These are phyloP conservation scores for Drosophila affinis DNA, from an alignment of 2,888 invertebrate species.

Conservation along the genomic window DNA sequence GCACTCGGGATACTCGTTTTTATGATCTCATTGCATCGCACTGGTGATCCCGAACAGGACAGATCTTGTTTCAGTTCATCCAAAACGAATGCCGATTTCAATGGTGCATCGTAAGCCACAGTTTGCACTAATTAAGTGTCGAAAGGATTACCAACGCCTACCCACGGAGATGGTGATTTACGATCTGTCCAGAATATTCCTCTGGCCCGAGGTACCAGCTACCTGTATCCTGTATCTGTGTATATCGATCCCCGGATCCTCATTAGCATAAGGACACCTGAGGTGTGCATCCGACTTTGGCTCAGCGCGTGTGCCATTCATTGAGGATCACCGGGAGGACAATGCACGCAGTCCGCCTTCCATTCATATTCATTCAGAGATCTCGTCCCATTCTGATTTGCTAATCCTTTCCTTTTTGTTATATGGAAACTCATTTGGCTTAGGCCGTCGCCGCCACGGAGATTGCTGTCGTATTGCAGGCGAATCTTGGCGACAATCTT, in stretches of 20 bases:
- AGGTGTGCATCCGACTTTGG: slow-evolving; percentile 24
- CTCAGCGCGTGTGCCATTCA: slow-evolving; percentile 54
- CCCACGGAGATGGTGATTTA: slow-evolving; percentile 51
- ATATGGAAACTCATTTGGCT: slow-evolving; percentile 51
- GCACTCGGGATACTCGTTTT: neutral
- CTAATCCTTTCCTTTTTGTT: slow-evolving; percentile 37
- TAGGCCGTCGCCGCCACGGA: slow-evolving; percentile 23
- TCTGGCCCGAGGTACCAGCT: neutral
- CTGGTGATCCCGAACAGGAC: neutral
- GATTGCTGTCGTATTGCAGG: slow-evolving; percentile 61
- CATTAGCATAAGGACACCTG: slow-evolving; percentile 55
- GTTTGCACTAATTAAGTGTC: slow-evolving; percentile 65
- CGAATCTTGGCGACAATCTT: slow-evolving; percentile 58
- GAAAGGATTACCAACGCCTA: slow-evolving; percentile 68
- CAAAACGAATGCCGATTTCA: slow-evolving; percentile 39
- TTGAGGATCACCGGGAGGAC: neutral
- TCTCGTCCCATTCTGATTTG: slow-evolving; percentile 50
- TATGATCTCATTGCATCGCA: slow-evolving; percentile 26
- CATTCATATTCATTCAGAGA: slow-evolving; percentile 44
- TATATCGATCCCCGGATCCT: slow-evolving; percentile 5
- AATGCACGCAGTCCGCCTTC: neutral
- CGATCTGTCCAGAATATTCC: slow-evolving; percentile 2
- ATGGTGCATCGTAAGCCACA: slow-evolving; percentile 15
- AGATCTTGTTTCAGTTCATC: neutral
- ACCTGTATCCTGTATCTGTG: neutral